Base-by-base conservation (phyloP, 2,888 invertebrate species). In the Drosophila barbarae region DNA sequence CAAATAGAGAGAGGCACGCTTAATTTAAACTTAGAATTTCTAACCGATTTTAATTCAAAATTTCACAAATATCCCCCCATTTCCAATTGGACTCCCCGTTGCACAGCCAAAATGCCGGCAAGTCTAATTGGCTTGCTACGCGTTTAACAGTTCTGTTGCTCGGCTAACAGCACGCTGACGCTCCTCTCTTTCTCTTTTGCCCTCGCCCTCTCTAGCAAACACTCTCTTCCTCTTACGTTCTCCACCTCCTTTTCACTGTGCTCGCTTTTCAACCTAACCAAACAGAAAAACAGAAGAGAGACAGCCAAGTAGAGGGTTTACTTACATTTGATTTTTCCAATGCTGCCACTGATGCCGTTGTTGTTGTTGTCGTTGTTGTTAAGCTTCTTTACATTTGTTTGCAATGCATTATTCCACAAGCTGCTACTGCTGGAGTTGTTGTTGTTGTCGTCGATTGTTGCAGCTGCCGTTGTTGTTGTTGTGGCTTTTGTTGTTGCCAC, bases 261-360 rank as follows among this genome's bases (percentile, higher is more conserved):
- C 51, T 64, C 42, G 44, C 50, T 54, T 60, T 74, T 77, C 83
- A 83, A 77, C 77, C 69, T 77, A 77, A 77, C 77, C 77, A 77
- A 79, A 82, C 73, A 78, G 72, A 72, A 72, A 76, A 65, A 73
- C 53, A 46, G 46, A 63, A 39, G 46, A 47, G 46, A 32, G 13
- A 13, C 46, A 30, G 30, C 46, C 18, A 54, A 15, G 12, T 12
- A 53, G 32, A 52, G 21, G 34, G 49, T 50, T 58, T 42, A 60
- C 60, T 60, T 60, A 60, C 60, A 38, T 26, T 60, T 46, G 30
- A 38, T 32, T 60, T 26, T 60, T n/a, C 18, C 21, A 15, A 46
- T 46, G 44, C 44, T 30, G 15, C 44, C 44, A 28, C 28, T 18
- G 36, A 30, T 26, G 32, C 21, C 39, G 18, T 18, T 38, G 63